Evolutionary conservation across 2,797 vertebrate species (phyloP).

Genomic region (Anomalospiza imberbis): DNA sequence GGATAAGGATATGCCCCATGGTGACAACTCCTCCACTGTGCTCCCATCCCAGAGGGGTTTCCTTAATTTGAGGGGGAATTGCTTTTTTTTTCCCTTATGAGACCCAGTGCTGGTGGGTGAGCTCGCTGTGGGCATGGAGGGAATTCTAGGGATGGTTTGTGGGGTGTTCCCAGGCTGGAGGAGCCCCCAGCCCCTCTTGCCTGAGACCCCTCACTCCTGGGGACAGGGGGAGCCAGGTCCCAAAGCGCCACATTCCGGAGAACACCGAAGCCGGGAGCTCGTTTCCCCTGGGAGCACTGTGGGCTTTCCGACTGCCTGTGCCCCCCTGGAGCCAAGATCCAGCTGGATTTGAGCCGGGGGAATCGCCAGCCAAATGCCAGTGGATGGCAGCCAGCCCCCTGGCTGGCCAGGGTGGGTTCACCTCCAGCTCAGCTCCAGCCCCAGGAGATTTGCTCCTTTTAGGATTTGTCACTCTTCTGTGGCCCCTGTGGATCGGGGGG

Average conservation of each 20-base stretch:
- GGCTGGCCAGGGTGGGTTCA: accelerated
- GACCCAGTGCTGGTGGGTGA: accelerated
- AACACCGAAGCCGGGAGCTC: neutral
- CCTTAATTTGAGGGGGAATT: neutral
- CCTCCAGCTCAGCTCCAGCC: accelerated
- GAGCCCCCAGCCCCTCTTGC: neutral
- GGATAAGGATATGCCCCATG: accelerated
- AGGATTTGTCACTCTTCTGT: neutral
- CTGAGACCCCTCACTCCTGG: neutral
- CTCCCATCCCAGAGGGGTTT: neutral
- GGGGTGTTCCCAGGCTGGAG: neutral
- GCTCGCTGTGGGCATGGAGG: accelerated
- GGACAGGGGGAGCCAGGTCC: neutral
- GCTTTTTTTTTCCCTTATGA: accelerated
- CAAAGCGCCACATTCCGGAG: accelerated
- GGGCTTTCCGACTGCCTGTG: neutral
- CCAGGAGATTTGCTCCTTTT: neutral
- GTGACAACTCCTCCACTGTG: neutral
- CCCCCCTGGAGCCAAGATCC: neutral
- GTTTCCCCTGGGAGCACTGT: accelerated
- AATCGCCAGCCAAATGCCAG: neutral
- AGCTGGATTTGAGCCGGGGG: neutral
- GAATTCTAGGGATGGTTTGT: neutral
- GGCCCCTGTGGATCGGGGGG: neutral
- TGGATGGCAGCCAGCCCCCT: accelerated